Conservation (phyloP, 2,113 vertebrate species). For the Dascyllus trimaculatus region DNA sequence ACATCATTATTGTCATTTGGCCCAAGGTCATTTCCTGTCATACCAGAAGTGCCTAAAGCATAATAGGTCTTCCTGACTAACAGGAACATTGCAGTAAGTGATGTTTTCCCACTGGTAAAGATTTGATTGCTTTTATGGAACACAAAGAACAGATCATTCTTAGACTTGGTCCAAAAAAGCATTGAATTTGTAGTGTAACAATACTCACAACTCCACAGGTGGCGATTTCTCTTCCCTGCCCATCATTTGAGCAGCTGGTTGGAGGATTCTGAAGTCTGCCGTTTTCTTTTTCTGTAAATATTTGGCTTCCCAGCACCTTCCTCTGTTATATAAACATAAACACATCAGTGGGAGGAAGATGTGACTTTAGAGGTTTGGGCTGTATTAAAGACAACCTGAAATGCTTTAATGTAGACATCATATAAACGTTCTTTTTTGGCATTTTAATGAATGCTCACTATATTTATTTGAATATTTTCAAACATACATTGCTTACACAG, state of each 20-base stretch:
- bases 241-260: constrained; percentile 31
- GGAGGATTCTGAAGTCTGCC: constrained; percentile 26
- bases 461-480: no score
- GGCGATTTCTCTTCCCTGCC: constrained; percentile 17
- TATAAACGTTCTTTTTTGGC: no score
- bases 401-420: no score
- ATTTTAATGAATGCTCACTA: no score
- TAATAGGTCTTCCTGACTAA: neutral
- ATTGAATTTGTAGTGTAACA: neutral
- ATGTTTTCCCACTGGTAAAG: neutral
- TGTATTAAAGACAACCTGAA: no score
- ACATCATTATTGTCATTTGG: constrained; percentile 5
- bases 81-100: neutral
- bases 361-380: neutral
- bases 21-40: neutral
- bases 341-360: neutral
- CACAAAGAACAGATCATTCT: neutral
- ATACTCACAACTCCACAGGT: constrained; percentile 59
- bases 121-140: neutral
- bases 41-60: neutral
- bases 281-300: constrained; percentile 62
- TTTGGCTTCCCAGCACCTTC: constrained; percentile 71
- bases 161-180: neutral
- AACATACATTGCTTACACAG: no score
- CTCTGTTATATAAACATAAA: constrained; percentile 60